A percentile compares a stretch with the other conserved stretches of the same genome.
phyloP scores from a whole-genome alignment of 2,888 invertebrate genomes.

The Notocelia uddmanniana region DNA sequence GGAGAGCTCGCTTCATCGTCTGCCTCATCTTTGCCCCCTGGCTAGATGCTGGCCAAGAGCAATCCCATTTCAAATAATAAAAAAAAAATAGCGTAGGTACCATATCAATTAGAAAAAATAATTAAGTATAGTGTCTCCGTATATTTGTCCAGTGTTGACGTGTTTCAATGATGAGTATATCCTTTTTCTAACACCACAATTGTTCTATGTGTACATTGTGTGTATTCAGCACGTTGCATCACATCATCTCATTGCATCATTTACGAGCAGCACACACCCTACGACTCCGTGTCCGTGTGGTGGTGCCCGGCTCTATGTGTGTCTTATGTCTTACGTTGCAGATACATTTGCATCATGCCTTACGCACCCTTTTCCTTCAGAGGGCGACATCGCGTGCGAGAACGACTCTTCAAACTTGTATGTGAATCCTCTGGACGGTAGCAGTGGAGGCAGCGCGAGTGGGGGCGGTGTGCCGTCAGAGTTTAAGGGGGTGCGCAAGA shows the following conservation, averaged over 20 bases:
- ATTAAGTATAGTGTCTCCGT: not conserved
- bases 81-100: too few species aligned
- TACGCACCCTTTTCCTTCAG: constrained; percentile 97
- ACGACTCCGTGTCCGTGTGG: constrained; percentile 50
- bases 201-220: constrained; percentile 1
- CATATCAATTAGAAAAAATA: constrained; percentile 10
- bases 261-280: constrained; percentile 50
- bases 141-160: constrained; percentile 13
- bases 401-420: constrained; percentile 93
- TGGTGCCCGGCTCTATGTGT: constrained; percentile 77
- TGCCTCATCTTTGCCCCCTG: too few species aligned
- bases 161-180: constrained; percentile 5
- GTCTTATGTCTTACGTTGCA: constrained; percentile 89
- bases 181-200: constrained; percentile 8
- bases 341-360: constrained; percentile 99
- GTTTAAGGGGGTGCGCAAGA: constrained; percentile 90
- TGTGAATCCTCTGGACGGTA: constrained; percentile 94
- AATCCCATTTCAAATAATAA: too few species aligned
- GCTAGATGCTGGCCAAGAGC: too few species aligned
- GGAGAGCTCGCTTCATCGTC: too few species aligned
- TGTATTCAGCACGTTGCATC: constrained; percentile 25
- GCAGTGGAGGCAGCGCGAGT: constrained; percentile 76
- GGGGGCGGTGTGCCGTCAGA: constrained; percentile 65
- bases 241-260: constrained; percentile 46
- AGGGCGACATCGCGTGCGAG: constrained; percentile 90